These are phyloP conservation scores for Cantharis rustica DNA, from an alignment of 2,888 invertebrate species.

Conservation along the genomic window DNA sequence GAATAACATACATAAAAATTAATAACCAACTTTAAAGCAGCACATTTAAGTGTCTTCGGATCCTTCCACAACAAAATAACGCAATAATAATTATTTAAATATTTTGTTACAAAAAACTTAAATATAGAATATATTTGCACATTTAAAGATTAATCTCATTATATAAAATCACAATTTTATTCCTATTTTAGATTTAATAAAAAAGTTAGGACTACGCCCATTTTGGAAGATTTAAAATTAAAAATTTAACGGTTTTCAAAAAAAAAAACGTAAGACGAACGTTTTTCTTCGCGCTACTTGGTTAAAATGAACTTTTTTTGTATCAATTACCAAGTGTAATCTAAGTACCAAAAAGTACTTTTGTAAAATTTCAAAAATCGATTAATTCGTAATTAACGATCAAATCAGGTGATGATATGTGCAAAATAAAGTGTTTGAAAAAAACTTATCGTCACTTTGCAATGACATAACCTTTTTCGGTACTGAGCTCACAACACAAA, in stretches of 20 bases:
- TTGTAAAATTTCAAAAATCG: conserved; percentile 2
- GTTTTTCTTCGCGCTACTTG: neutral
- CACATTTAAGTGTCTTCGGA: conserved; percentile 9
- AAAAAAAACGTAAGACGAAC: neutral
- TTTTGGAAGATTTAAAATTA: conserved; percentile 21
- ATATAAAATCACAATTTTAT: conserved; percentile 29
- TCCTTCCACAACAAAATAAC: conserved; percentile 14
- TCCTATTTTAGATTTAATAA: conserved; percentile 10
- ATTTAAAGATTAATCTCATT: conserved; percentile 29
- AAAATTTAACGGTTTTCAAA: neutral
- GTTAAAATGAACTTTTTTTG: neutral
- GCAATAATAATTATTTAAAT: neutral
- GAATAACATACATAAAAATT: conserved; percentile 13
- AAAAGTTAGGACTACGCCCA: neutral
- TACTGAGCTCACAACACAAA: neutral
- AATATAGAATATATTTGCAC: conserved; percentile 21
- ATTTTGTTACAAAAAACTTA: neutral
- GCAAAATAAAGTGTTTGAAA: conserved; percentile 2
- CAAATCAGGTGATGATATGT: conserved; percentile 21
- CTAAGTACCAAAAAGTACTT: conserved; percentile 6
- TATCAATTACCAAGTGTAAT: neutral
- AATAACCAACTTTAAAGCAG: neutral
- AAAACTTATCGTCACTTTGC: neutral
- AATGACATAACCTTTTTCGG: neutral
- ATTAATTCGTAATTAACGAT: conserved; percentile 3